Evolutionary conservation across 2,797 vertebrate species (phyloP), one percentile per base, ranked within the genome.

Genomic region (Poeciliopsis turneri): DNA sequence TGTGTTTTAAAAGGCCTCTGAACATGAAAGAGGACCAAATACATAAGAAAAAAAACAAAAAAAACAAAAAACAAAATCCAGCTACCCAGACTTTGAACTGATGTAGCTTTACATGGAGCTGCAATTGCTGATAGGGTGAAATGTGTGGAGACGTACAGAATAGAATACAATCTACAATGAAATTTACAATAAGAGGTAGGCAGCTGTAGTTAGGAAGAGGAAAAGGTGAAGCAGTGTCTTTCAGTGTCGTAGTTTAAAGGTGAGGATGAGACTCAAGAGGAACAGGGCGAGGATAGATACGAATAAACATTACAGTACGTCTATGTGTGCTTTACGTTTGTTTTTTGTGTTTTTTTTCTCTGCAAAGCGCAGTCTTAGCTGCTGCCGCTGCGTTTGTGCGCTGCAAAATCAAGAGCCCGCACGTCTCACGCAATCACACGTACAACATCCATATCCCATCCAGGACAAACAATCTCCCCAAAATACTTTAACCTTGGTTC

Each of bases 201-300:
- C 89, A 90, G 88, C 90, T 92, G 92, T 91, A 85, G 82, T 84
- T 78, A 77, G 74, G 84, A 84, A 86, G 88, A 88, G 81, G 76
- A 84, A 89, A 92, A 92, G 90, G 82, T 90, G 94, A 91, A 89
- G 93, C 95, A 93, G 95, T 95, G 95, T 94, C 94, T 94, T 94
- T 93, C 93, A 90, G 93, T 75, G 84, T 83, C 76, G 80, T 75
- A 74, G 83, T 91, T 90, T 55, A 43, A 75, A 83, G 43, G 70
- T 6, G 3, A 51, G 36, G 28, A 2, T 1, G 41, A 55, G 81
- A 16, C 18, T 64, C 4, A 10, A 10, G 3, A 12, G 53, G 30
- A 43, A 16, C 43, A 43, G 85, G 76, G 82, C 47, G 79, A 86
- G 83, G 83, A 78, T 74, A 80, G 83, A 84, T 83, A 76, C 61